Percentiles rank a stretch among this genome's conserved stretches.
phyloP scores from a whole-genome alignment of 2,113 vertebrate species.

The Tetraodon nigroviridis region DNA sequence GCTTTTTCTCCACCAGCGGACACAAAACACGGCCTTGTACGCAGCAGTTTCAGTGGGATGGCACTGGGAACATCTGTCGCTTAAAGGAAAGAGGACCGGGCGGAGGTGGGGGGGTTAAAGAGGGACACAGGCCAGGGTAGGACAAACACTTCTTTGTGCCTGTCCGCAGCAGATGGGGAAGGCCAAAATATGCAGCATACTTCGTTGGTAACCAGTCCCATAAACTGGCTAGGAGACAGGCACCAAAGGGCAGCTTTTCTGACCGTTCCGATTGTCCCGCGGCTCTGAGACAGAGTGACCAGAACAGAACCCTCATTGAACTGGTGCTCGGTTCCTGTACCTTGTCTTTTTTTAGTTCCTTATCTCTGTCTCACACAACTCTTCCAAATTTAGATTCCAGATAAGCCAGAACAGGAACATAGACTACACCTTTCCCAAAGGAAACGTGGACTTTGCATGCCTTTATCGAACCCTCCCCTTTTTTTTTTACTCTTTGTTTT shows the following conservation, averaged over 20 bases:
- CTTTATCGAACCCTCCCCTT: background rate
- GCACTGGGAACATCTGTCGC: constrained; percentile 79
- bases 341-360: background rate
- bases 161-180: constrained; percentile 79
- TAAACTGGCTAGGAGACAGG: constrained; percentile 43
- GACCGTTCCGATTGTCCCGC: background rate
- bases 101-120: constrained; percentile 16
- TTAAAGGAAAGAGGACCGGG: constrained; percentile 57
- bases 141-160: constrained; percentile 84
- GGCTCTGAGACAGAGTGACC: background rate
- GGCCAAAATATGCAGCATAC: constrained; percentile 75
- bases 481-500: background rate
- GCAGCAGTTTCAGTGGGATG: constrained; percentile 61
- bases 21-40: constrained; percentile 60
- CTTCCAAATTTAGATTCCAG: background rate
- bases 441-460: too few relatives aligned
- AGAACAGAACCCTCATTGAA: background rate
- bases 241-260: constrained; percentile 18
- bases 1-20: constrained; percentile 25
- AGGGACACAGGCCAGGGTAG: constrained; percentile 61
- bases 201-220: constrained; percentile 76
- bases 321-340: background rate
- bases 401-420: background rate
- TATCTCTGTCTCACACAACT: background rate
- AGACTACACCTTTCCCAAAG: background rate